Percentiles rank a stretch among this genome's conserved stretches.
Conservation (phyloP, 2,797 vertebrate species). For the Melanotaenia nigrans region DNA sequence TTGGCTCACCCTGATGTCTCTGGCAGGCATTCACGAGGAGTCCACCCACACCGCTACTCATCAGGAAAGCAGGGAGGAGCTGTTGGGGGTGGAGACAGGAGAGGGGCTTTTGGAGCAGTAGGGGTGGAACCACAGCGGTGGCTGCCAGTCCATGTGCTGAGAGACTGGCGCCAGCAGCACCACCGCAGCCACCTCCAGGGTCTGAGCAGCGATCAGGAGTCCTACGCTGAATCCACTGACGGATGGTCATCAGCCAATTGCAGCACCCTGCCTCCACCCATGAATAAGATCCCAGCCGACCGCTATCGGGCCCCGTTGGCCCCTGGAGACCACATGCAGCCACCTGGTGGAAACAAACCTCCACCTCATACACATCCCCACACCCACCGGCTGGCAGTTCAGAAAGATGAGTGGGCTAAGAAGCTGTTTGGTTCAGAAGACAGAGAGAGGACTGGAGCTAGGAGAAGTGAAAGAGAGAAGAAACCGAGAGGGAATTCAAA, state of each 20-base stretch:
- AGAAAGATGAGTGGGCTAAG: conserved; percentile 92
- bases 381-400: conserved; percentile 80
- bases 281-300: conserved; percentile 98
- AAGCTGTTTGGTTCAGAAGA: conserved; percentile 89
- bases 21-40: conserved; percentile 75
- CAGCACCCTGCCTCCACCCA: conserved; percentile 95
- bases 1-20: conserved; percentile 77
- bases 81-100: conserved; percentile 76
- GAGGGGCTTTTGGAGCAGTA: conserved; percentile 57
- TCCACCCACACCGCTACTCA: conserved; percentile 78
- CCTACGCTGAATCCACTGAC: conserved; percentile 95
- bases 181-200: conserved; percentile 80
- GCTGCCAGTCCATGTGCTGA: conserved; percentile 93
- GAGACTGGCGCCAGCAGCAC: conserved; percentile 89
- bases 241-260: conserved; percentile 98
- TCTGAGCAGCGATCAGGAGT: conserved; percentile 94
- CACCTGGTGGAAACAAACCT: conserved; percentile 79
- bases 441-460: conserved; percentile 80
- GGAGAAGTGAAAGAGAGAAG: conserved; percentile 72
- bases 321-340: conserved; percentile 83
- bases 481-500: conserved; percentile 82
- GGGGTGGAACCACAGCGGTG: conserved; percentile 85
- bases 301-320: conserved; percentile 89
- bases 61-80: conserved; percentile 84
- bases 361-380: conserved; percentile 70